Evolutionary conservation across 2,113 vertebrate species (phyloP).

Genomic region (Origma solitaria): DNA sequence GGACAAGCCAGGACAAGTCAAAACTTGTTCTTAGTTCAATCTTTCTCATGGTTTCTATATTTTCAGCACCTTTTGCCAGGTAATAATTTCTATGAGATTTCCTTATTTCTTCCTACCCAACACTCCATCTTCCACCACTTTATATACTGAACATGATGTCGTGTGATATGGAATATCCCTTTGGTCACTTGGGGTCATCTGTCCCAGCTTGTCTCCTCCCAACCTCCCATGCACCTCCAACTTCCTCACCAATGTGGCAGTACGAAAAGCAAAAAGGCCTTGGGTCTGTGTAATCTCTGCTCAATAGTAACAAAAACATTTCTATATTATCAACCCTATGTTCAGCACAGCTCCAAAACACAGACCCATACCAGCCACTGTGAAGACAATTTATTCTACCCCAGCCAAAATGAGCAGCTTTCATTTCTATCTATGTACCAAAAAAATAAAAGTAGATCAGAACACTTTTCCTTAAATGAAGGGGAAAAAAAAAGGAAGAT

Average conservation of each 20-base stretch:
- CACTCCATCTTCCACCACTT: not conserved
- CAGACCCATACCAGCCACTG: not conserved
- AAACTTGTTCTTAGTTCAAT: no score
- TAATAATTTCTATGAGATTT: no score
- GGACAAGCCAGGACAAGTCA: no score
- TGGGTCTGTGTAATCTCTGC: not conserved
- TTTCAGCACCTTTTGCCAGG: no score
- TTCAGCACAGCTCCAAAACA: not conserved
- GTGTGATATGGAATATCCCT: not conserved
- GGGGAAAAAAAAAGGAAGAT: not conserved
- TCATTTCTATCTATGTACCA: not conserved
- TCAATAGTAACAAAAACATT: not conserved
- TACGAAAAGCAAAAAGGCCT: not conserved
- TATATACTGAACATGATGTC: not conserved
- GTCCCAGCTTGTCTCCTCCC: not conserved
- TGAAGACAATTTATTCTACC: not conserved
- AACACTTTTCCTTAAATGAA: not conserved
- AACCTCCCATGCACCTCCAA: not conserved
- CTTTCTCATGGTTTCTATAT: no score
- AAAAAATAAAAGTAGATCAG: not conserved
- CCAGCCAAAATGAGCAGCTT: not conserved
- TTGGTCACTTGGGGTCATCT: not conserved
- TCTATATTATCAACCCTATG: not conserved
- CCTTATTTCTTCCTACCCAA: no score
- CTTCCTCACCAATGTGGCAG: rapidly evolving